phyloP scores from a whole-genome alignment of 2,888 invertebrate species.

The Drosophila infuscata region DNA sequence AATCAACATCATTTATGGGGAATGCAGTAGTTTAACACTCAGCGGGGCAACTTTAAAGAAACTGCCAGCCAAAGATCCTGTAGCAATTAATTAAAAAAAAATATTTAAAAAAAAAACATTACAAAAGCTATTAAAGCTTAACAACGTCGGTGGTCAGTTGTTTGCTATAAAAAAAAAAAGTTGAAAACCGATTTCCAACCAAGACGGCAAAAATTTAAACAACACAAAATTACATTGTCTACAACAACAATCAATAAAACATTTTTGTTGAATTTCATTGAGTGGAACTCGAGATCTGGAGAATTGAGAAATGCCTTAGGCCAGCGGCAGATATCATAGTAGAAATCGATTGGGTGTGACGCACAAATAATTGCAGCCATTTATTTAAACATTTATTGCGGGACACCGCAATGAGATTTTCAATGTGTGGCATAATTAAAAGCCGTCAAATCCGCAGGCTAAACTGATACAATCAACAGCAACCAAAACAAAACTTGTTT shows the following conservation, averaged over 20 bases:
- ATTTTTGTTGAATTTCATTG: conserved; percentile 46
- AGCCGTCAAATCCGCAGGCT: conserved; percentile 65
- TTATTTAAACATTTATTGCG: conserved; percentile 68
- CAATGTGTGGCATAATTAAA: conserved; percentile 68
- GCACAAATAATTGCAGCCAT: conserved; percentile 76
- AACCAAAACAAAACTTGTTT: conserved; percentile 63
- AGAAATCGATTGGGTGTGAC: conserved; percentile 75
- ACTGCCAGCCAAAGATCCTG: not conserved
- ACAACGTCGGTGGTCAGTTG: conserved; percentile 47
- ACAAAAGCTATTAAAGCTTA: conserved; percentile 34
- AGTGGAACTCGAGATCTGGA: conserved; percentile 11
- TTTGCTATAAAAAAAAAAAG: conserved; percentile 3
- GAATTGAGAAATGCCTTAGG: conserved; percentile 32
- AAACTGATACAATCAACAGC: conserved; percentile 10
- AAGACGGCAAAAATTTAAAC: conserved; percentile 48
- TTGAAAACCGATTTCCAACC: conserved; percentile 15
- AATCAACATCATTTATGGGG: conserved; percentile 2
- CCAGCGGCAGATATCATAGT: conserved; percentile 33
- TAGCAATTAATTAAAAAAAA: conserved; percentile 20
- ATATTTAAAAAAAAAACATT: conserved; percentile 23
- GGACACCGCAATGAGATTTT: conserved; percentile 41
- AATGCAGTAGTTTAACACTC: conserved; percentile 46
- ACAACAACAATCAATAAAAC: conserved; percentile 59
- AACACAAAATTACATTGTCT: conserved; percentile 56
- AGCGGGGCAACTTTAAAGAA: conserved; percentile 31